Evolutionary conservation across 1,140 invertebrate species (phyloP), one percentile per base, ranked within the genome.

Genomic region (Drosophila kikkawai): DNA sequence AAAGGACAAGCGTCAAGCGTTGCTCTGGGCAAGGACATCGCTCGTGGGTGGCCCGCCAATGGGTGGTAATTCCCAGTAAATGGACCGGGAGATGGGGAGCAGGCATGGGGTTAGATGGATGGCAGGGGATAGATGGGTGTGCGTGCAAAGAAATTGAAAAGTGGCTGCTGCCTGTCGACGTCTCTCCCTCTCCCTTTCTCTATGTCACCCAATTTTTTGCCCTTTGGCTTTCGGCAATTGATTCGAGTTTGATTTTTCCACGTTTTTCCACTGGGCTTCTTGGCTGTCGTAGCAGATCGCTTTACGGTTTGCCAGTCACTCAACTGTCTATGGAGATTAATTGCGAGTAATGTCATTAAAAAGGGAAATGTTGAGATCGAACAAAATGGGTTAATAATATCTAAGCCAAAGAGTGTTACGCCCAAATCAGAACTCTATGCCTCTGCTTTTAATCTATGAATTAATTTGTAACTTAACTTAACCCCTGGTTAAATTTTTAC

Each of bases 1-100:
- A 86, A 75, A 86, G 79, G 82, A 86, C 82, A 82, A 76, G 48
- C 82, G 64, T 58, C 75, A 74, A 77, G 53, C 67, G 82, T 45
- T 78, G 64, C 82, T 66, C 56, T 19, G 65, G 80, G 56, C 80
- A 67, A 79, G 75, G 55, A 82, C 68, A 79, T 37, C 15, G 41
- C 51, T 42, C 8, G 67, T 42, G 66, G 59, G 60, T 63, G 65
- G 34, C 45, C 22, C 11, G 66, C 22, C 59, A 32, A 15, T 65
- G 66, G 55, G 34, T 50, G 53, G 68, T 11, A 55, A 37, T 42
- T 34, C 19, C 15, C 48, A 29, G 29, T 45, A 26, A 44, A 15
- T 50, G 36, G 22, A 34, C 12, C 26, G 17, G 56, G 22, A 55
- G 47, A 32, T 57, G 58, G 44, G 61, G 58, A 50, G 19, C 3